A percentile compares a stretch with the other conserved stretches of the same genome.
These are phyloP conservation scores for Lanius collurio DNA, from an alignment of 2,113 vertebrate species.

Conservation along the genomic window DNA sequence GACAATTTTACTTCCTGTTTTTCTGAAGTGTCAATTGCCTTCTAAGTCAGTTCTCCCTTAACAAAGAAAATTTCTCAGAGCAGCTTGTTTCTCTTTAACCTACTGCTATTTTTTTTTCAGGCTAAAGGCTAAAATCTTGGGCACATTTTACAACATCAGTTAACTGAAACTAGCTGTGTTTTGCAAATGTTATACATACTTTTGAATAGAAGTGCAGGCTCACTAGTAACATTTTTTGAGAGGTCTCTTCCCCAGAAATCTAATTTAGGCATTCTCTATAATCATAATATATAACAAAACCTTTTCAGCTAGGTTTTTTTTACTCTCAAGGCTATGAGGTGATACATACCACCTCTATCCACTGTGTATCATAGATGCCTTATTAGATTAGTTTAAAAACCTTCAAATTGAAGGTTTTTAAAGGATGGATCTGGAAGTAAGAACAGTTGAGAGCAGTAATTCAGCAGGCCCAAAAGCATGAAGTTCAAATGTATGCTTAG, in stretches of 20 bases:
- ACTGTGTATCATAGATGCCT: background rate
- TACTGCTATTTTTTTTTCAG: background rate
- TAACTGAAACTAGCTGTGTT: background rate
- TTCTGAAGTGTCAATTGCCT: background rate
- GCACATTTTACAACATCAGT: background rate
- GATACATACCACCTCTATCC: background rate
- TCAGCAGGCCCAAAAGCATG: background rate
- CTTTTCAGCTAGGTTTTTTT: background rate
- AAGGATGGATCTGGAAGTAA: background rate
- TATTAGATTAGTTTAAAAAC: background rate
- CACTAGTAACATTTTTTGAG: background rate
- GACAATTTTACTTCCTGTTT: background rate
- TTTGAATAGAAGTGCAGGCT: background rate
- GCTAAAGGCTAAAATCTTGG: background rate
- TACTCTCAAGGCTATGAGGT: background rate
- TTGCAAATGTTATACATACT: background rate
- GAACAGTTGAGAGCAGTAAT: background rate
- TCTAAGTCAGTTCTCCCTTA: background rate
- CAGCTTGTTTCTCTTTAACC: background rate
- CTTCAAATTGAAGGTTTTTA: background rate
- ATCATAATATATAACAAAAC: background rate
- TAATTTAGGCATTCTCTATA: background rate
- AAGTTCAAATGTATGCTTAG: background rate
- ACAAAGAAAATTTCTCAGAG: background rate
- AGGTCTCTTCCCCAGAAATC: background rate